phyloP scores from a whole-genome alignment of 2,797 vertebrate species.

The Hypotaenidia philippensis region DNA sequence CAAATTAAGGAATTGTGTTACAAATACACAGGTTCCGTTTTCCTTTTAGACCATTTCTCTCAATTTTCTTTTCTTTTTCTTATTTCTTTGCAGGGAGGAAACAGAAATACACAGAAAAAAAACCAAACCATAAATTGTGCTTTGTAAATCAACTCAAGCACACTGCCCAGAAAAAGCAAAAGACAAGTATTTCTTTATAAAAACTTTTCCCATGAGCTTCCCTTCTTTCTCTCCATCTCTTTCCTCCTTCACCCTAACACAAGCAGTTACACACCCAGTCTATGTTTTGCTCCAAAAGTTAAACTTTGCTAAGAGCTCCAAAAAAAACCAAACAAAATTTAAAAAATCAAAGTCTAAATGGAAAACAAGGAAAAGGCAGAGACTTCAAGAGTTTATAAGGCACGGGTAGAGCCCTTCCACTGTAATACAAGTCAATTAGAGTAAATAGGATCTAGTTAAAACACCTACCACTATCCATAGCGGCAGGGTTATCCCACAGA shows the following conservation, averaged over 20 bases:
- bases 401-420: neutral
- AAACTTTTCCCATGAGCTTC: neutral
- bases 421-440: neutral
- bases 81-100: neutral
- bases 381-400: neutral
- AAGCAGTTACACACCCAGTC: neutral
- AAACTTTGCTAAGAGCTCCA: neutral
- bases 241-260: neutral
- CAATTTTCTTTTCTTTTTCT: neutral
- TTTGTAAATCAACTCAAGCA: neutral
- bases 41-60: neutral
- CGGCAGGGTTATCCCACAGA: neutral
- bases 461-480: neutral
- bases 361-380: neutral
- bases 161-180: neutral
- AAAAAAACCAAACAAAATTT: neutral
- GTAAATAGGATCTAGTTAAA: neutral
- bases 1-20: neutral
- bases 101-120: neutral
- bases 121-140: neutral
- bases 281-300: neutral
- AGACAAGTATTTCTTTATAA: neutral
- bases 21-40: neutral
- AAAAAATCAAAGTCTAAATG: neutral
- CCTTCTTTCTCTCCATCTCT: neutral